A percentile compares a stretch with the other conserved stretches of the same genome.
These are phyloP conservation scores for Melanostigma gelatinosum DNA, from an alignment of 2,113 vertebrate species.

Conservation along the genomic window DNA sequence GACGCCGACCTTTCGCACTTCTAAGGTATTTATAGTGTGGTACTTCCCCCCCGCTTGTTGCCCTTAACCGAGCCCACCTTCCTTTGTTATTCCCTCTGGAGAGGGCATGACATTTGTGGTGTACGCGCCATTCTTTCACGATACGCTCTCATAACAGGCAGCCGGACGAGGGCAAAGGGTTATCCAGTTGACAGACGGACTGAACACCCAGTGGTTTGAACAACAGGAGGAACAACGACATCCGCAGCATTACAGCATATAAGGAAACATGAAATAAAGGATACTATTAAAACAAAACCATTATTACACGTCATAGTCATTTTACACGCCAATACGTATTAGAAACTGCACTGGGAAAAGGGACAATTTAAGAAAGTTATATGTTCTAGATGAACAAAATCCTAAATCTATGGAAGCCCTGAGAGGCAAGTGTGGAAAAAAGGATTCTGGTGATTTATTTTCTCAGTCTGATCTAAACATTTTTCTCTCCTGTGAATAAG, in stretches of 20 bases:
- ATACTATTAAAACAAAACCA: slow-evolving; percentile 1
- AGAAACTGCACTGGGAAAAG: background rate
- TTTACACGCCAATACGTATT: background rate
- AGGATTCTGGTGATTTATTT: too few relatives aligned
- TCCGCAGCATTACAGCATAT: background rate
- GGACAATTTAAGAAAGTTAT: background rate
- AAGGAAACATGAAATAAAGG: background rate
- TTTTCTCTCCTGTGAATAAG: background rate
- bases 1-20: slow-evolving; percentile 51
- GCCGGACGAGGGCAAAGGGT: slow-evolving; percentile 62
- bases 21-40: slow-evolving; percentile 65
- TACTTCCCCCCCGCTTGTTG: slow-evolving; percentile 66
- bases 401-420: background rate
- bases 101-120: slow-evolving; percentile 60
- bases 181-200: slow-evolving; percentile 54
- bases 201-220: slow-evolving; percentile 10
- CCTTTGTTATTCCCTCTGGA: slow-evolving; percentile 66
- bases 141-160: slow-evolving; percentile 48
- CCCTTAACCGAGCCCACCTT: slow-evolving; percentile 59
- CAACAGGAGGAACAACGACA: slow-evolving; percentile 21
- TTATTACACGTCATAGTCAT: background rate
- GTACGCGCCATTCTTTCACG: slow-evolving; percentile 52
- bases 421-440: background rate
- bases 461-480: too few relatives aligned
- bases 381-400: background rate